Percentiles rank a stretch among this genome's conserved stretches.
Conservation (phyloP, 1,140 invertebrate species). For the Nasonia longicornis region DNA sequence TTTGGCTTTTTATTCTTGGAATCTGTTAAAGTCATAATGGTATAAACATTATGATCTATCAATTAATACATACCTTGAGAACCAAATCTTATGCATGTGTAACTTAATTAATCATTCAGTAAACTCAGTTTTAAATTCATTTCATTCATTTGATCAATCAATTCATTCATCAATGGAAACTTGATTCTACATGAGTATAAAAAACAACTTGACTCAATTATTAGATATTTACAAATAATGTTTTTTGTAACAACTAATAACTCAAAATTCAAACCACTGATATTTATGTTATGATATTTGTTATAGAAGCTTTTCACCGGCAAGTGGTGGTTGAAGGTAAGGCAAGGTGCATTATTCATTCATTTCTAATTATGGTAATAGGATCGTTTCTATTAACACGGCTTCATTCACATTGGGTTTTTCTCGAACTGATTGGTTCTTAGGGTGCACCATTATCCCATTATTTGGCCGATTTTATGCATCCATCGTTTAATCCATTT, state of each 20-base stretch:
- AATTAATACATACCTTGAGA: slow-evolving; percentile 36
- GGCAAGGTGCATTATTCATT: slow-evolving; percentile 55
- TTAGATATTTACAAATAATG: slow-evolving; percentile 29
- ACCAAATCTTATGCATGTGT: slow-evolving; percentile 39
- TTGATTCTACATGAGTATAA: background rate
- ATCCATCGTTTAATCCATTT: slow-evolving; percentile 19
- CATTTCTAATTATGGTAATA: slow-evolving; percentile 13
- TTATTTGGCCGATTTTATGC: slow-evolving; percentile 11
- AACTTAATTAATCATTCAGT: slow-evolving; percentile 17
- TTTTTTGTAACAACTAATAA: slow-evolving; percentile 30
- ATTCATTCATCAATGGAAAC: background rate
- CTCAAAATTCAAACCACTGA: slow-evolving; percentile 21
- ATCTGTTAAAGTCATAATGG: background rate
- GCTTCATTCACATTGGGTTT: slow-evolving; percentile 42
- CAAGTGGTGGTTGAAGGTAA: slow-evolving; percentile 76
- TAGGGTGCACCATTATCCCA: slow-evolving; percentile 51
- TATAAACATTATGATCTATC: background rate
- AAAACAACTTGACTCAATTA: background rate
- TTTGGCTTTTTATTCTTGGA: slow-evolving; percentile 20
- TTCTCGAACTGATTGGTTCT: slow-evolving; percentile 54
- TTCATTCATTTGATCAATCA: background rate
- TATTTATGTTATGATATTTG: slow-evolving; percentile 60
- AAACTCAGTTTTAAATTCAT: background rate
- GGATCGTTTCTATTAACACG: slow-evolving; percentile 41
- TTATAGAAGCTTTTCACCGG: slow-evolving; percentile 74